Conservation (phyloP, 2,113 vertebrate species). For the Rhinolophus sinicus region DNA sequence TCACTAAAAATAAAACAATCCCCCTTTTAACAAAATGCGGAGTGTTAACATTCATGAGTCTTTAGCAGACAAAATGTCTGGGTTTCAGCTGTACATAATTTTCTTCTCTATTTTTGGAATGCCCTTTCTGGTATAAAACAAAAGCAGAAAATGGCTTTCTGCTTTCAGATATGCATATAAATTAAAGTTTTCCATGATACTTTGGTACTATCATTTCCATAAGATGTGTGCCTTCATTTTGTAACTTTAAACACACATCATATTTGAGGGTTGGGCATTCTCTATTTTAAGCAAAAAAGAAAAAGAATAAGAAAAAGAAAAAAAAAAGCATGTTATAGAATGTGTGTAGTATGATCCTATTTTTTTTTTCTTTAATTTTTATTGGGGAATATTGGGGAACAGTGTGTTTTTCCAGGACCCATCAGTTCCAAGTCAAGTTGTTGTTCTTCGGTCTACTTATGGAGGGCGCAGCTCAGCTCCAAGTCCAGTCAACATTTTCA, state of each 20-base stretch:
- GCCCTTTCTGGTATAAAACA: background rate
- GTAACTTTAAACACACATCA: background rate
- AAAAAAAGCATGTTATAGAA: background rate
- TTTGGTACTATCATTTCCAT: background rate
- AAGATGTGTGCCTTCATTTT: background rate
- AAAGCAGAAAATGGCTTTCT: conserved; percentile 53
- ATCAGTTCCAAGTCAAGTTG: no score
- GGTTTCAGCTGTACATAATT: conserved; percentile 36
- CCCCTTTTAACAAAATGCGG: conserved; percentile 15
- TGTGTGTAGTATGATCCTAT: background rate
- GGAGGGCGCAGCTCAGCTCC: no score
- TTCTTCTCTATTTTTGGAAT: conserved; percentile 67
- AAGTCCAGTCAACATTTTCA: no score
- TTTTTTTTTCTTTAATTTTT: background rate
- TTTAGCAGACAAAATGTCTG: conserved; percentile 10
- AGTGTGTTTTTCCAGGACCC: no score
- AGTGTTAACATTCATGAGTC: background rate
- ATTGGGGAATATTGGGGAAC: no score
- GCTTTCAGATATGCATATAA: background rate
- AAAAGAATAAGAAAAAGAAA: no score
- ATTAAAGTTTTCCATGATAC: background rate
- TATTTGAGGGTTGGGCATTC: background rate
- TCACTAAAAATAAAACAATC: conserved; percentile 30
- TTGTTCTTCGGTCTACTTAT: no score
- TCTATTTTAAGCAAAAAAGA: background rate